phyloP scores from a whole-genome alignment of 2,113 vertebrate genomes.

The Hippocampus barbouri region DNA sequence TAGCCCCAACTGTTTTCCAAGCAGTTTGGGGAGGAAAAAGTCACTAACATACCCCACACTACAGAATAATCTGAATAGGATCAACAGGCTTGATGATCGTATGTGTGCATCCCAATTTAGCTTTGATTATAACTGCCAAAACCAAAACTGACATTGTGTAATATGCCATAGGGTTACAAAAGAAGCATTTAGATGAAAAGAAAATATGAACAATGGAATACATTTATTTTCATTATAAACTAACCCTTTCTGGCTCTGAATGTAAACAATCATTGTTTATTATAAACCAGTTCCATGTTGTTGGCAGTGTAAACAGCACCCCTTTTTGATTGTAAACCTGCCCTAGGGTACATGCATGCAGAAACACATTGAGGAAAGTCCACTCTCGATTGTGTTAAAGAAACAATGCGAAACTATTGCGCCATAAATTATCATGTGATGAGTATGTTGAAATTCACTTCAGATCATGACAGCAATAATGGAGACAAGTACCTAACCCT shows the following conservation, averaged over 20 bases:
- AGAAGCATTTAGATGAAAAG: neutral
- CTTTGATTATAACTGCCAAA: too few species aligned
- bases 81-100: too few species aligned
- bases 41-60: too few species aligned
- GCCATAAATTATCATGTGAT: neutral
- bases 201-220: neutral
- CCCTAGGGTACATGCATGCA: neutral
- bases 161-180: too few species aligned
- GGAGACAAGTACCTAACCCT: neutral
- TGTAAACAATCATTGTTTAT: neutral
- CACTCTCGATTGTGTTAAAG: neutral
- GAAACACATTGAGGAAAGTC: neutral
- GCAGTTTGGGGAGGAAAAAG: neutral
- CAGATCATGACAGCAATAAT: neutral
- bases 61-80: too few species aligned
- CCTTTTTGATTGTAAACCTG: constrained; percentile 54
- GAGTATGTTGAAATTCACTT: neutral
- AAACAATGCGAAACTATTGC: neutral
- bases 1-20: neutral
- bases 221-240: neutral
- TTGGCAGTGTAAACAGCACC: constrained; percentile 37
- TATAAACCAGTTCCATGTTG: constrained; percentile 14
- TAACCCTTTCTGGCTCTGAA: constrained; percentile 1
- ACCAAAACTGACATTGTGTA: too few species aligned
- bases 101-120: too few species aligned